Base-by-base conservation (phyloP, 2,888 invertebrate genomes). In the Dicycla oo region DNA sequence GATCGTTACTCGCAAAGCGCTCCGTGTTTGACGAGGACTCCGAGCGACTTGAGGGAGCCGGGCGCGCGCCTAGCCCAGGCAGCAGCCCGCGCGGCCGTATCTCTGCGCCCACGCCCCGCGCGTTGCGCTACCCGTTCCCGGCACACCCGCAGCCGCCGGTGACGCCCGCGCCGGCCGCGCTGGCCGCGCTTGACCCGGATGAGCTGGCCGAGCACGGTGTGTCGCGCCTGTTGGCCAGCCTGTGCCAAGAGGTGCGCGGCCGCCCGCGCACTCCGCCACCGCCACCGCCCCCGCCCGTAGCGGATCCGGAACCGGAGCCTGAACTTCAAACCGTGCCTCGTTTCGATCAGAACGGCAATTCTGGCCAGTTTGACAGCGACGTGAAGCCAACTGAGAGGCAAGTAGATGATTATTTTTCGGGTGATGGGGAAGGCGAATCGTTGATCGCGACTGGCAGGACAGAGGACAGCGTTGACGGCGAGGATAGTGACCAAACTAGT, bases 11-110 rank as follows among this genome's bases (percentile, higher is more conserved):
- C 88, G 98, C 99, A 8, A 98, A 98, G 92, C 97, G 98, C 80
- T 99, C 99, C 66, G 98, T 99, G 68, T 99, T 99, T 93, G 99
- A 99, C 91, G 99, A 99, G 92, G 99, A 99, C 92, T 97, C 98
- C 54, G 99, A 99, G 93, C 97, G 99, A 49, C 96, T 99, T 73
- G 99, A 99, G 92, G 98, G 98, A 88, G 97, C 98, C 97, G 97
- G 90, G 97, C 99, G 93, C 97, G 98, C 94, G 97, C 98, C 95
- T 97, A 99, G 95, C 68, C 95, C 95, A 3, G 86, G 85, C 7
- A 88, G 92, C 30, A 92, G 93, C 65, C 91, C 93, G 18, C 93
- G 91, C 11, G 87, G 97, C 96, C 77, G 96, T 92, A 82, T 97
- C 1, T 75, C 88, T n/a, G 81, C 87, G 4, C 71, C 87, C 4